These are phyloP conservation scores for Gallinago undulata DNA, from an alignment of 2,113 vertebrate genomes.

Conservation along the genomic window DNA sequence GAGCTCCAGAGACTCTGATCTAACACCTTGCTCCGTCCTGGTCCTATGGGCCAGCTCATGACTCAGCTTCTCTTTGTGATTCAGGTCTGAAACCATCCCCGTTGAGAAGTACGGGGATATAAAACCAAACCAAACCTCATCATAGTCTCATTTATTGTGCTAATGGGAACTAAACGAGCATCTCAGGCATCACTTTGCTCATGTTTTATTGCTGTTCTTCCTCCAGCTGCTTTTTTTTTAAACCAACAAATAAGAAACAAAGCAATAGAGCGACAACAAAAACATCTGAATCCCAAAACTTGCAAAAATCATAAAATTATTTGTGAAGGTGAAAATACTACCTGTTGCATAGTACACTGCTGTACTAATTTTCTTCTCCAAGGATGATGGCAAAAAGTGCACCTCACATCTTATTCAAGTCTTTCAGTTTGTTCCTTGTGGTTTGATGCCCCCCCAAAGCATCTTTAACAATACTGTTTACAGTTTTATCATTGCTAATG, in stretches of 20 bases:
- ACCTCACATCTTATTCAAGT: not conserved
- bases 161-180: constrained; percentile 9
- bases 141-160: not conserved
- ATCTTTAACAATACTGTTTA: not conserved
- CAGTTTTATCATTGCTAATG: not conserved
- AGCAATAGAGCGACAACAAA: not conserved
- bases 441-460: not conserved
- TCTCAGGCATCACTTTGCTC: not conserved
- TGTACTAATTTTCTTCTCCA: not conserved
- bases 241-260: not conserved
- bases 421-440: not conserved
- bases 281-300: not conserved
- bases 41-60: not conserved
- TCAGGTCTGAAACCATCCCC: not conserved
- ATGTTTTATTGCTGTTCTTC: not conserved
- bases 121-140: not conserved
- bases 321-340: not conserved
- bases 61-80: not conserved
- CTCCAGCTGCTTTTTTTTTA: not conserved
- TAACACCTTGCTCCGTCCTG: not conserved
- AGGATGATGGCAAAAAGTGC: not conserved
- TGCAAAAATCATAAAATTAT: not conserved
- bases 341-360: not conserved
- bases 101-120: not conserved
- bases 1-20: not conserved